Conservation (phyloP, 2,797 vertebrate species). For the Iguana delicatissima region DNA sequence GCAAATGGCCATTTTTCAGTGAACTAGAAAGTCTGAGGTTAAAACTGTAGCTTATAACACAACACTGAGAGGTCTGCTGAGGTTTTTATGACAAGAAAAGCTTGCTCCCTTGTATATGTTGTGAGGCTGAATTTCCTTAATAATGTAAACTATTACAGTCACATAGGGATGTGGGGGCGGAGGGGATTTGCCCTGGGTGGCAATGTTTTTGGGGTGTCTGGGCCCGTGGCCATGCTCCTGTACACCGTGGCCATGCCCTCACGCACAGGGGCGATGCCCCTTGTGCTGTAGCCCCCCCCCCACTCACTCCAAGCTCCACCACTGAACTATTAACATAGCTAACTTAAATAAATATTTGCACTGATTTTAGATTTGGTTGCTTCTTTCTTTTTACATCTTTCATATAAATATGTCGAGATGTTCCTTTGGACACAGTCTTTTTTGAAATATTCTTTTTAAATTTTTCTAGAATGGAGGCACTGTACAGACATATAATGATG, state of each 20-base stretch:
- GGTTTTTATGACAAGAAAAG: rapidly evolving
- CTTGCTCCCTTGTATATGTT: background rate
- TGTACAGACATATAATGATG: constrained; percentile 92
- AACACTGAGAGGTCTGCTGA: background rate
- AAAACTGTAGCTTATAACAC: background rate
- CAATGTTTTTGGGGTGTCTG: no score
- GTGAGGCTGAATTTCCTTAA: constrained; percentile 6
- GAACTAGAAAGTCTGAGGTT: background rate
- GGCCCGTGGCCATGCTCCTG: no score
- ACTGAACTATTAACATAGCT: background rate
- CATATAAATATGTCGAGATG: constrained; percentile 3
- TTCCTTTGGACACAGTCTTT: constrained; percentile 66
- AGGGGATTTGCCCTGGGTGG: no score
- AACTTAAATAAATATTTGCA: background rate
- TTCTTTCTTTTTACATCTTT: background rate
- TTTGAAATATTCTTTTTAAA: constrained; percentile 72
- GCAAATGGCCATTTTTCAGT: background rate
- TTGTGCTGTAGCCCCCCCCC: no score
- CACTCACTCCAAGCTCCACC: no score
- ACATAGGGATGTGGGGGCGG: no score
- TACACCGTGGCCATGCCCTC: no score
- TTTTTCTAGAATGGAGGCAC: constrained; percentile 91
- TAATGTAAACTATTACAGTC: background rate
- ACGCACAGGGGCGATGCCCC: no score
- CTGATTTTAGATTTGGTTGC: background rate